Evolutionary conservation across 1,140 invertebrate species (phyloP).

Genomic region (Drosophila suzukii): DNA sequence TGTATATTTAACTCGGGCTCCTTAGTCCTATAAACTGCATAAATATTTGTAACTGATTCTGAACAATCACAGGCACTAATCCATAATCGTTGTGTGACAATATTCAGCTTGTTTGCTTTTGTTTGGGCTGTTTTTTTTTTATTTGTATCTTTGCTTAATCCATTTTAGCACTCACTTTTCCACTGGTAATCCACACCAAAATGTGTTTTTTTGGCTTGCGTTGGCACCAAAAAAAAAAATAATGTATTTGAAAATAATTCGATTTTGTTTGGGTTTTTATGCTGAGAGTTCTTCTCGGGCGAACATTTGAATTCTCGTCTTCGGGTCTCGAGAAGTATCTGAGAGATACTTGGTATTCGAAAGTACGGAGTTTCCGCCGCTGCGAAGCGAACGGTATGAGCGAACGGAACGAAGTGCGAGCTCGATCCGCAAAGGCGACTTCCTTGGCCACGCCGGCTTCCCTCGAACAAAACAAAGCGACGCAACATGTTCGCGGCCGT

Average conservation of each 20-base stretch:
- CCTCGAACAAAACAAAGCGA: conserved; percentile 51
- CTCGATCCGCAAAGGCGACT: conserved; percentile 17
- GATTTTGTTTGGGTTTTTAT: conserved; percentile 1
- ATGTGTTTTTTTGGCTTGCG: conserved; percentile 22
- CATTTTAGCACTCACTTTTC: conserved; percentile 30
- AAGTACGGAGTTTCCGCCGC: conserved; percentile 38
- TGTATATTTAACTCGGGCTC: conserved; percentile 4
- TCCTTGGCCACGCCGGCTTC: conserved; percentile 22
- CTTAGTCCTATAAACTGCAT: conserved; percentile 5
- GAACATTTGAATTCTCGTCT: conserved; percentile 10
- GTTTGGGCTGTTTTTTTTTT: conserved; percentile 5
- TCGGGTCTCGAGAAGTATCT: conserved; percentile 10
- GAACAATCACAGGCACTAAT: conserved; percentile 31
- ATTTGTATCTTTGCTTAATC: conserved; percentile 21
- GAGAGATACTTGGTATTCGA: conserved; percentile 2
- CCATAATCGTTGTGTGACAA: conserved; percentile 16
- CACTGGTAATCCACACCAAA: conserved; percentile 74
- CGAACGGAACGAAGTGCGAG: conserved; percentile 63
- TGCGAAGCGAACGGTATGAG: conserved; percentile 64
- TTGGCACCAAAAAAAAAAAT: conserved; percentile 43
- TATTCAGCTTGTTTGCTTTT: conserved; percentile 1
- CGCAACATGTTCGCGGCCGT: conserved; percentile 42
- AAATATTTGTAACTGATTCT: background rate
- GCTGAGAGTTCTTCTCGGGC: conserved; percentile 2
- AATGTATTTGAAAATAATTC: conserved; percentile 3